Conservation (phyloP, 2,797 vertebrate genomes). For the Threskiornis aethiopicus region DNA sequence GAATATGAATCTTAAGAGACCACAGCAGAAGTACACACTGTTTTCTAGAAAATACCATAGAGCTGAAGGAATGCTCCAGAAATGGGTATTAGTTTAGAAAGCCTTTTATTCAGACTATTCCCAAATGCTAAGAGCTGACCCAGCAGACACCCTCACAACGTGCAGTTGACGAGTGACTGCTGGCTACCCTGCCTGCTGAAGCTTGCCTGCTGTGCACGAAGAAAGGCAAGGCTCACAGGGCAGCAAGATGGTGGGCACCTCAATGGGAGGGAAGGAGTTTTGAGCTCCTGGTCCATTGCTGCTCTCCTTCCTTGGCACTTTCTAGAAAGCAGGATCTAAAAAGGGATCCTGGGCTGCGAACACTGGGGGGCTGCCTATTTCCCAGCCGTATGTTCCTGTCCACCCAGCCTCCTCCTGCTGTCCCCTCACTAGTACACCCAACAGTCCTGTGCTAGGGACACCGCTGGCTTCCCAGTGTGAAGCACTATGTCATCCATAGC, state of each 20-base stretch:
- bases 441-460: not conserved
- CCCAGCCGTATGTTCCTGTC: not conserved
- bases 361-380: fast-evolving
- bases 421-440: not conserved
- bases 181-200: not conserved
- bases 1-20: not conserved
- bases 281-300: not conserved
- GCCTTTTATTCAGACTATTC: not conserved
- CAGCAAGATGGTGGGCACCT: not conserved
- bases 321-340: not conserved
- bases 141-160: not conserved
- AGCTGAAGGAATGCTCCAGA: not conserved
- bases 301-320: not conserved
- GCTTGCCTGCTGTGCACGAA: not conserved
- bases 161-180: fast-evolving
- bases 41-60: not conserved
- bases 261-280: not conserved
- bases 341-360: not conserved
- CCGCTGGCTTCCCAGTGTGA: not conserved
- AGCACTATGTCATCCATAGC: not conserved
- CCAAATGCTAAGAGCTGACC: not conserved
- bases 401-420: not conserved
- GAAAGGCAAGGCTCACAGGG: not conserved
- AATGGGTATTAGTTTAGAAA: not conserved
- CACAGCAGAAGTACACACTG: not conserved